These are phyloP conservation scores for Mystacornis crossleyi DNA, from an alignment of 2,113 vertebrate species.

Conservation along the genomic window DNA sequence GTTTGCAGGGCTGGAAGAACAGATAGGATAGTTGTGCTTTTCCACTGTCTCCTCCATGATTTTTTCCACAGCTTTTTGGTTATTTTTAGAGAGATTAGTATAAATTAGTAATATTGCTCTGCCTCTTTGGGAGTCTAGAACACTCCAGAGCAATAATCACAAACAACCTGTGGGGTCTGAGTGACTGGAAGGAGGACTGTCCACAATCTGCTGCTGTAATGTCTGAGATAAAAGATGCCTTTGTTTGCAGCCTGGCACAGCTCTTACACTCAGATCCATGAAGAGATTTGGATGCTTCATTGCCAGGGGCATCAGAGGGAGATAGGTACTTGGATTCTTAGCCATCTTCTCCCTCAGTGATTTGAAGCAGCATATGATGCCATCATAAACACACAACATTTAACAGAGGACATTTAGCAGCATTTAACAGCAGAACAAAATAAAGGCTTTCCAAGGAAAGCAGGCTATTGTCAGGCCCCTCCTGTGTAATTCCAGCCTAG, in stretches of 20 bases:
- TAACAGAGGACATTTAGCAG: not conserved
- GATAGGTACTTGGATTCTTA: not conserved
- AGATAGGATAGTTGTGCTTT: not conserved
- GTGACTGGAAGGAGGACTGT: not conserved
- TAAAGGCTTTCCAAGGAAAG: not conserved
- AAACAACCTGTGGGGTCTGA: conserved; percentile 36
- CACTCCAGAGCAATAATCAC: not conserved
- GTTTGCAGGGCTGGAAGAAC: not conserved
- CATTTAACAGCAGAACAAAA: not conserved
- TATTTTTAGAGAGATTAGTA: conserved; percentile 14
- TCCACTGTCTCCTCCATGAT: not conserved
- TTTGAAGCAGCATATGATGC: not conserved
- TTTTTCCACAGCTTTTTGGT: not conserved
- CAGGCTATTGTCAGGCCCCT: not conserved
- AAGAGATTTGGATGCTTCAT: not conserved
- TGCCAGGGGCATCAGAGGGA: not conserved
- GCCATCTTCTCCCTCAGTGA: conserved; percentile 22
- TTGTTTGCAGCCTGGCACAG: conserved; percentile 24
- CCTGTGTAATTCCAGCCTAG: not conserved
- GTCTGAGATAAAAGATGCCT: not conserved
- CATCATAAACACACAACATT: not conserved
- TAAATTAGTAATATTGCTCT: conserved; percentile 6
- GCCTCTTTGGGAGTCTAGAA: not conserved
- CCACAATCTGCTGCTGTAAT: not conserved
- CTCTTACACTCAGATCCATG: not conserved